Evolutionary conservation across 2,113 vertebrate genomes (phyloP).

Genomic region (Coregonus clupeaformis): DNA sequence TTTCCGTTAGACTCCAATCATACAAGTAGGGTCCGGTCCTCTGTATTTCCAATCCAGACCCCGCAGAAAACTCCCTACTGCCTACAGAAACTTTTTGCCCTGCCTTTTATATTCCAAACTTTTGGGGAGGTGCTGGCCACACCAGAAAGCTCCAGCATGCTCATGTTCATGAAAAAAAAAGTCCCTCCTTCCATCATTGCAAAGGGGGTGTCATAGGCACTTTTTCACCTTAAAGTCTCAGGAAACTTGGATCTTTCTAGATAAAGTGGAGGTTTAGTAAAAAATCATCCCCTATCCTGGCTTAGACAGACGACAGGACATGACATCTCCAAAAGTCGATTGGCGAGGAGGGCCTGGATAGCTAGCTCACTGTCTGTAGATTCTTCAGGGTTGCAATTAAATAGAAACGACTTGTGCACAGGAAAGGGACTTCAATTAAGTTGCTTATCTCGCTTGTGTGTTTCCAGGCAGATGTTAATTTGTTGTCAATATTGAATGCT

Average conservation of each 20-base stretch:
- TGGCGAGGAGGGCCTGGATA: slow-evolving; percentile 23
- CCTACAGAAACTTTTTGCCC: slow-evolving; percentile 76
- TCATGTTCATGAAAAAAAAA: slow-evolving; percentile 72
- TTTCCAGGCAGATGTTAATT: neutral
- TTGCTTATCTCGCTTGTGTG: neutral
- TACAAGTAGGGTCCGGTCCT: slow-evolving; percentile 86
- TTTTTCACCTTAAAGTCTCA: slow-evolving; percentile 45
- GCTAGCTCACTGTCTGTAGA: slow-evolving; percentile 1
- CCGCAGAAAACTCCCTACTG: slow-evolving; percentile 98
- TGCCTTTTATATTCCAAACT: slow-evolving; percentile 82
- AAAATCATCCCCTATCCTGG: slow-evolving; percentile 19
- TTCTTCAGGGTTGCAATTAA: slow-evolving; percentile 20
- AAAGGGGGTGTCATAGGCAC: slow-evolving; percentile 59
- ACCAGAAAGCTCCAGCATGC: slow-evolving; percentile 65
- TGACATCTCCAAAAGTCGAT: slow-evolving; percentile 31
- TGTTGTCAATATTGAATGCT: neutral
- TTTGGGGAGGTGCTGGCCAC: slow-evolving; percentile 78
- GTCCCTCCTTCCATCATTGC: slow-evolving; percentile 83
- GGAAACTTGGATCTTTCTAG: slow-evolving; percentile 47
- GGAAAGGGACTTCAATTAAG: neutral
- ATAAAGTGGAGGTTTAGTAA: slow-evolving; percentile 57
- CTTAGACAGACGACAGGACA: slow-evolving; percentile 31
- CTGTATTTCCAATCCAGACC: slow-evolving; percentile 88
- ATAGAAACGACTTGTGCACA: neutral
- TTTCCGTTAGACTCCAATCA: slow-evolving; percentile 93